Evolutionary conservation across 2,113 vertebrate species (phyloP).

Genomic region (Forbesichthys agassizii): DNA sequence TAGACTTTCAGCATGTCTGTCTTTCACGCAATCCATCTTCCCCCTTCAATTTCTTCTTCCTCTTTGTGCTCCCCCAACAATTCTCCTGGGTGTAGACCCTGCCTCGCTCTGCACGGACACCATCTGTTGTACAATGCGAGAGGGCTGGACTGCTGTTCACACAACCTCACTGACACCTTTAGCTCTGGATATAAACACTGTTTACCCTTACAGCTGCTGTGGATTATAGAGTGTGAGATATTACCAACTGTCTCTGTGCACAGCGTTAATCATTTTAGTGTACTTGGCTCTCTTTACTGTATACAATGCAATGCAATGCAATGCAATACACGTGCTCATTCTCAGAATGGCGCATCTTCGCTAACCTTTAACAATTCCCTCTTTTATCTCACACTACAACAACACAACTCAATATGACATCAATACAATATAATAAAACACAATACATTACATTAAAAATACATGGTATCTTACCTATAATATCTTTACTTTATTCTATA

Average conservation of each 20-base stretch:
- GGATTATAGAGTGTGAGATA: no score
- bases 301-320: neutral
- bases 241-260: no score
- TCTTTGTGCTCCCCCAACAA: conserved; percentile 19
- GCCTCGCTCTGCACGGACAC: conserved; percentile 58
- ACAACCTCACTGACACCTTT: no score
- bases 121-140: conserved; percentile 61
- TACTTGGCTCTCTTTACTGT: neutral
- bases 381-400: neutral
- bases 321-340: neutral
- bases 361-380: neutral
- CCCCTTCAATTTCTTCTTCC: conserved; percentile 8
- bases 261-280: neutral
- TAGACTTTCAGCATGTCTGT: neutral
- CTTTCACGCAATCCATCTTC: conserved; percentile 2
- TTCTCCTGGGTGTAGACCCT: conserved; percentile 46
- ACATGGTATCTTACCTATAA: no score
- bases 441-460: no score
- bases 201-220: no score
- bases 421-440: no score
- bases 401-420: no score
- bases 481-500: neutral
- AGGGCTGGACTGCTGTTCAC: conserved; percentile 20
- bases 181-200: no score
- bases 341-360: neutral